These are phyloP conservation scores for Neotragus moschatus DNA, from an alignment of 2,113 vertebrate genomes.

Conservation along the genomic window DNA sequence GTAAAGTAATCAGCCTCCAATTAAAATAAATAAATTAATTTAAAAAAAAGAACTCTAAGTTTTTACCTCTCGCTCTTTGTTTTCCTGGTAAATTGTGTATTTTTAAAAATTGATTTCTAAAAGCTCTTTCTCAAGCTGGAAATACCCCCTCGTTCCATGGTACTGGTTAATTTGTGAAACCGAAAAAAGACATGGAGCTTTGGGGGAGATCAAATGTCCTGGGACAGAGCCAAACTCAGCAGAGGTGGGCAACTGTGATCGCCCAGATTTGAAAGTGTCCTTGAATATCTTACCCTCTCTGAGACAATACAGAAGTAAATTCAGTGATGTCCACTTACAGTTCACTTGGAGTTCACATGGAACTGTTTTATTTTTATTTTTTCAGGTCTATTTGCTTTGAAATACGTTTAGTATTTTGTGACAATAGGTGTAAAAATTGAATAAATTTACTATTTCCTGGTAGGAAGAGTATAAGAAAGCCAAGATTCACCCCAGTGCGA, in stretches of 20 bases:
- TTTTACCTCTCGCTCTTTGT: not conserved
- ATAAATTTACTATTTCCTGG: not conserved
- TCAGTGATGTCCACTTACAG: not conserved
- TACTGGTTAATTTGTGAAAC: too few relatives aligned
- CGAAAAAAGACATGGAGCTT: accelerated
- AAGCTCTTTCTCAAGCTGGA: not conserved
- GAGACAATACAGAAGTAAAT: not conserved
- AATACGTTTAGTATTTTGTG: accelerated
- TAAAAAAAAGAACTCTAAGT: not conserved
- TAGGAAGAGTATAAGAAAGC: not conserved
- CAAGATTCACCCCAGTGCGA: not conserved
- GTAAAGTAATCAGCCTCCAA: not conserved
- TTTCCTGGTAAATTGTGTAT: not conserved
- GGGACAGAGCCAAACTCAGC: accelerated
- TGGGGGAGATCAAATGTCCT: accelerated
- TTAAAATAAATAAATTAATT: not conserved
- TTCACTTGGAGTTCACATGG: accelerated
- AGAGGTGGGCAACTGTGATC: accelerated
- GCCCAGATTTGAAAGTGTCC: accelerated
- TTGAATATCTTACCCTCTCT: not conserved
- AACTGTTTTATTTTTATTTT: not conserved
- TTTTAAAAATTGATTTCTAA: not conserved
- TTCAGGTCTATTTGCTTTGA: not conserved
- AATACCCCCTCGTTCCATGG: accelerated
- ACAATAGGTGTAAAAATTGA: accelerated